Evolutionary conservation across 30 jellyfish, hydroid and myxozoan species (phyloP), one percentile per base, ranked within the genome.

Genomic region (Pseudorhiza aurosa): DNA sequence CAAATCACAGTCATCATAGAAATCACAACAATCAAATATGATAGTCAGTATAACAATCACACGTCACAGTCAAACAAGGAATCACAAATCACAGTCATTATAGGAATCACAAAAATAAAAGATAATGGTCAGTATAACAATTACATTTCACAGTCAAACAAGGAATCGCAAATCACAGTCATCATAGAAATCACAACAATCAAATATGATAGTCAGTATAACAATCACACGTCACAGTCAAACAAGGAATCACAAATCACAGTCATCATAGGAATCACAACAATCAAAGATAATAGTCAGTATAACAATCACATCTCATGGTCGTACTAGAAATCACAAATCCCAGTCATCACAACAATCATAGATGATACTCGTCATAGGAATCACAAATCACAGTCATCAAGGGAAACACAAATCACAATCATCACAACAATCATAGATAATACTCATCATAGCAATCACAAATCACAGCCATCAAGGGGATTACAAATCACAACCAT

Each of bases 121-220:
- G 70, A 0, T 11, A 11, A 44, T 44, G n/a, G n/a, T n/a, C n/a
- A n/a, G n/a, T n/a, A n/a, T n/a, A n/a, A n/a, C n/a, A n/a, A n/a
- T n/a, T n/a, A n/a, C n/a, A n/a, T n/a, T n/a, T n/a, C 88, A 24
- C 97, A 40, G 32, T 88, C 97, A 79, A 57, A 26, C 7, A 43
- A 74, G 11, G 27, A 25, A 27, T 18, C 6, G 26, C 14, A 25
- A 72, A n/a, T n/a, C n/a, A n/a, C n/a, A n/a, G n/a, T n/a, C n/a
- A 57, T 22, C n/a, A 17, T 19, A 28, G 44, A 27, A 3, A 6
- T 59, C 7, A 0, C 11, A 19, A 59, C 2, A 44, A 26, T 30
- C 29, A 73, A 6, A 53, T 8, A 44, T 0, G 42, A 77, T 8
- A 21, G 29, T 8, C 24, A 18, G 8, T 51, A 17, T 31, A 25